Conservation (phyloP, 2,797 vertebrate species). For the Scolopax bukidnonensis region DNA sequence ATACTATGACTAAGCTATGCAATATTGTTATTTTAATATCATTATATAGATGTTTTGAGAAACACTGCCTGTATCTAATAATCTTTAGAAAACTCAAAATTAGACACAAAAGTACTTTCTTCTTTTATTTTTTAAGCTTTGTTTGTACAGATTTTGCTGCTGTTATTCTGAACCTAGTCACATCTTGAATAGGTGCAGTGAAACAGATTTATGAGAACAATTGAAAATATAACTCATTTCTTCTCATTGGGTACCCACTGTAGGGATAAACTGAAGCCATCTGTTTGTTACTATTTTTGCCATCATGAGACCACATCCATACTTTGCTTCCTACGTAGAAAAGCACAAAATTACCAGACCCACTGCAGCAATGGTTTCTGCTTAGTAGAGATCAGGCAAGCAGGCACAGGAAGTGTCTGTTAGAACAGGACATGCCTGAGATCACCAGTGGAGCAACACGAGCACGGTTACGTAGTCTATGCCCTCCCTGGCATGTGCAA, state of each 20-base stretch:
- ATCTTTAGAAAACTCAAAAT: background rate
- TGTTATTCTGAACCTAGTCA: background rate
- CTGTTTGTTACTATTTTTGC: conserved; percentile 7
- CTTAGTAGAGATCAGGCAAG: background rate
- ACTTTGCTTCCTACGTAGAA: background rate
- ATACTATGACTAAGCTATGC: conserved; percentile 2
- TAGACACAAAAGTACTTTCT: background rate
- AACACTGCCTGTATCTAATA: background rate
- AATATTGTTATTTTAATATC: background rate
- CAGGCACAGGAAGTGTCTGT: background rate
- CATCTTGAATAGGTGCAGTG: background rate
- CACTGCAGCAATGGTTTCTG: background rate
- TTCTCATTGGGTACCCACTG: background rate
- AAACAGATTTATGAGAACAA: conserved; percentile 18
- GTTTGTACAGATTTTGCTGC: background rate
- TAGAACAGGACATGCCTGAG: background rate
- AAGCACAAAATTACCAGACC: conserved; percentile 48
- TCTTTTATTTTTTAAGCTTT: background rate
- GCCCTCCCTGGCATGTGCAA: conserved; percentile 18
- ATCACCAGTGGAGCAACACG: background rate
- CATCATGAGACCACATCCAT: background rate
- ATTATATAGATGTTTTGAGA: background rate
- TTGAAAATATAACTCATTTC: background rate
- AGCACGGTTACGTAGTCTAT: background rate
- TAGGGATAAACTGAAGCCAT: conserved; percentile 18